phyloP scores from a whole-genome alignment of 2,888 invertebrate species.

The Boloria euphrosyne region DNA sequence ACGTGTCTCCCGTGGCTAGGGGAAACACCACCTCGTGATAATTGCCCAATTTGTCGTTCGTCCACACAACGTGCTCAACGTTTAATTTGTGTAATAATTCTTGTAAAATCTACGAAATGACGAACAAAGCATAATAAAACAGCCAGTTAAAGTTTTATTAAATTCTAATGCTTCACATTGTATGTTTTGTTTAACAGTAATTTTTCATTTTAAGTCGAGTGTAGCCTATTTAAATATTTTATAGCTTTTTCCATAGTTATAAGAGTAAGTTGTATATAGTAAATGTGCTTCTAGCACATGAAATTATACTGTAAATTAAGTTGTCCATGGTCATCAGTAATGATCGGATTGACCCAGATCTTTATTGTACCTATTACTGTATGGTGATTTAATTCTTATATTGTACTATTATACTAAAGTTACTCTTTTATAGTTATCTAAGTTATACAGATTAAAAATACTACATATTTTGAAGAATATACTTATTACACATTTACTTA shows the following conservation, averaged over 20 bases:
- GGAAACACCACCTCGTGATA: conserved; percentile 88
- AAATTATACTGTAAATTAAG: background rate
- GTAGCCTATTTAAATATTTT: too few relatives aligned
- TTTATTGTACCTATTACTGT: conserved; percentile 3
- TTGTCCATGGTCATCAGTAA: background rate
- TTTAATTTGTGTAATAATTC: conserved; percentile 85
- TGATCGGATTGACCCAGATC: conserved; percentile 7
- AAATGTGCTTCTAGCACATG: too few relatives aligned
- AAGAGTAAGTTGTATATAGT: too few relatives aligned
- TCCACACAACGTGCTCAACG: conserved; percentile 87
- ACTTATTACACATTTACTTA: too few relatives aligned
- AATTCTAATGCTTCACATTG: too few relatives aligned
- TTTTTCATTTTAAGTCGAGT: too few relatives aligned
- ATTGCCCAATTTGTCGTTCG: conserved; percentile 85
- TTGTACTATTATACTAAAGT: too few relatives aligned
- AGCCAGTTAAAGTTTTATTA: background rate
- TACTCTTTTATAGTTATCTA: too few relatives aligned
- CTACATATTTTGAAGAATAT: too few relatives aligned
- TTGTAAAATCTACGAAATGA: conserved; percentile 82
- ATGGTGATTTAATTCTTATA: background rate
- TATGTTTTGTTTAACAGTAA: too few relatives aligned
- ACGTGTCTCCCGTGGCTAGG: conserved; percentile 85
- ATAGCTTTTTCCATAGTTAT: too few relatives aligned
- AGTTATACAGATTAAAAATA: too few relatives aligned
- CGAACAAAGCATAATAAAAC: background rate